phyloP scores from a whole-genome alignment of 2,113 vertebrate genomes.

The Ptilorrhoa leucosticta region DNA sequence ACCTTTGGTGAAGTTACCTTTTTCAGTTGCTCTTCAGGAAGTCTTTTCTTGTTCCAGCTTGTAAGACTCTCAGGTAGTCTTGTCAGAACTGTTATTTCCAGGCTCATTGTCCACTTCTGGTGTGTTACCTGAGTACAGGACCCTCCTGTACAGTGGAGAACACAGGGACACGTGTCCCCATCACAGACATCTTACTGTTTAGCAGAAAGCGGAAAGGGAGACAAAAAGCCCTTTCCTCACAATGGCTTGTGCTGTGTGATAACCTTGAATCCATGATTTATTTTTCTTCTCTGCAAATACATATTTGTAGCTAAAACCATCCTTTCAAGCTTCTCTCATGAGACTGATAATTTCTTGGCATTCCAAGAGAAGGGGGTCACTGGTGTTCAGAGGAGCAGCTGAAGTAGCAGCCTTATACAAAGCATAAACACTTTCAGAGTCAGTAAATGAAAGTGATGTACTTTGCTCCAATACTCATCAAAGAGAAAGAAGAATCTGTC shows the following conservation, averaged over 20 bases:
- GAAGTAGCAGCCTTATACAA: background rate
- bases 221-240: background rate
- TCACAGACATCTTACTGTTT: background rate
- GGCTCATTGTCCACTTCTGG: slow-evolving; percentile 23
- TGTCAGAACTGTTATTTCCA: slow-evolving; percentile 42
- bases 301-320: background rate
- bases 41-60: slow-evolving; percentile 54
- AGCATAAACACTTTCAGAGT: background rate
- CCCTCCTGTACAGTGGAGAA: background rate
- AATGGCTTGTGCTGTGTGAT: background rate
- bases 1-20: slow-evolving; percentile 47
- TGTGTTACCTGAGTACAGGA: background rate
- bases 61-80: slow-evolving; percentile 40
- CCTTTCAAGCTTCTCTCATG: background rate
- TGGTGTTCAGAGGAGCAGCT: background rate
- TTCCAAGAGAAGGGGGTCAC: slow-evolving; percentile 1
- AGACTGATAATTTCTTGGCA: slow-evolving; percentile 17
- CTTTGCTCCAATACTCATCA: slow-evolving; percentile 58
- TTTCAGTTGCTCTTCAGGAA: slow-evolving; percentile 53
- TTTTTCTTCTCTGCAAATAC: background rate
- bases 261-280: background rate
- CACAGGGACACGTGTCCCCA: background rate
- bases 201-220: background rate
- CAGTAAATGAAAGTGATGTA: background rate
- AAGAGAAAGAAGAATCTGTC: slow-evolving; percentile 61